Evolutionary conservation across 2,797 vertebrate genomes (phyloP), one percentile per base, ranked within the genome.

Genomic region (Neosilurus mollespiculum): DNA sequence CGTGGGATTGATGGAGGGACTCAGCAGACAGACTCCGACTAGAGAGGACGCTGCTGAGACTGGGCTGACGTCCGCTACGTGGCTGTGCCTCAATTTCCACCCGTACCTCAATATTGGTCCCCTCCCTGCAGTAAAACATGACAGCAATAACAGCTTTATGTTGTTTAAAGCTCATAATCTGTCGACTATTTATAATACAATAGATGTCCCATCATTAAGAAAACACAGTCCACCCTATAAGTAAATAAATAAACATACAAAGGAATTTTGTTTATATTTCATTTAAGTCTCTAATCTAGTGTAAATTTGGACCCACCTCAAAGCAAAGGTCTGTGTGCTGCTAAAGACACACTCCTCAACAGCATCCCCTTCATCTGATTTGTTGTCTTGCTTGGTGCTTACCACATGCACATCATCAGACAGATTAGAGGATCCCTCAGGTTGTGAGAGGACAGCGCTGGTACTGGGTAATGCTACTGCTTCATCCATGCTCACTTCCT

Each of bases 61-160:
- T 96, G 88, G 92, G 93, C 88, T 95, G 94, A 53, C 90, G 92
- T 61, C 87, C 91, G 4, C 93, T 91, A 77, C 88, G 91, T 0
- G 93, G 96, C 72, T 94, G 94, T 0, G 90, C 92, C 88, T 96
- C 96, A 0, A 96, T 95, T 18, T 95, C 95, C 89, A 96, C 96
- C 76, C 91, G 95, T 82, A 97, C 96, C 87, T 96, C 94, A 11
- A 96, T 94, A 87, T 94, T 95, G 58, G 93, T 91, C 67, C 94
- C 93, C 78, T 96, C 95, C 90, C 95, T 97, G 92, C 6, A 71
- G 82, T 85, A 37, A 73, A 65, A 88, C 22, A 75, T 24, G 49
- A 59, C 10, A 82, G n/a, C n/a, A 65, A 81, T 58, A 72, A 20
- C 37, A 69, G 49, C 12, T 18, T 78, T 9, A 20, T 3, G 11